phyloP scores from a whole-genome alignment of 1,140 invertebrate genomes.

The Caenorhabditis brenneri region DNA sequence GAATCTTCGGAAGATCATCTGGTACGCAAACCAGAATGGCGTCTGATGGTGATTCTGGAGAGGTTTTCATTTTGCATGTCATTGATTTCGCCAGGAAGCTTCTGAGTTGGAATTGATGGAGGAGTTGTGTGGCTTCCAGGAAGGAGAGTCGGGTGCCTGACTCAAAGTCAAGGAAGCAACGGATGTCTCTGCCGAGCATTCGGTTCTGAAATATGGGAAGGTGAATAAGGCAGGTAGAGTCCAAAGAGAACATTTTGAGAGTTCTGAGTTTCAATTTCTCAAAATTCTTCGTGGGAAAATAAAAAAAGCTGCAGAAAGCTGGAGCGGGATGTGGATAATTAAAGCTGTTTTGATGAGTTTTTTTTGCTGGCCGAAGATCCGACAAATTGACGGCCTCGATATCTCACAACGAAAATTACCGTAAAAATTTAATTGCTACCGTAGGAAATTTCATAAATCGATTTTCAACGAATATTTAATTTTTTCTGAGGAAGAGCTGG shows the following conservation, averaged over 20 bases:
- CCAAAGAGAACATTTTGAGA: not conserved
- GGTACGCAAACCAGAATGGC: not conserved
- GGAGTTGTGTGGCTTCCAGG: not conserved
- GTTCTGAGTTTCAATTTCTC: too few species aligned
- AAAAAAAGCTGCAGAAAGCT: too few species aligned
- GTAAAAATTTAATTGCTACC: too few species aligned
- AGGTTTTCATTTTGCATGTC: not conserved
- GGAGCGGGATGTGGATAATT: too few species aligned
- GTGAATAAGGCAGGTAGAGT: not conserved
- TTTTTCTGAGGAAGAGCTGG: too few species aligned
- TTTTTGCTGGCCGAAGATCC: too few species aligned
- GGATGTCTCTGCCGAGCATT: slow-evolving; percentile 14
- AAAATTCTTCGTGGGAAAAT: too few species aligned
- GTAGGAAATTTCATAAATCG: too few species aligned
- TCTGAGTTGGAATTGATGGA: not conserved
- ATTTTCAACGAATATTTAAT: too few species aligned
- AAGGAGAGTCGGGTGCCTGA: not conserved
- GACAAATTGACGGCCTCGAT: too few species aligned
- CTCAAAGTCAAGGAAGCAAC: not conserved
- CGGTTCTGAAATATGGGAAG: not conserved
- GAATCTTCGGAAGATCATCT: not conserved
- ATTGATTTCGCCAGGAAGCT: not conserved
- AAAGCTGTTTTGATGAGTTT: too few species aligned
- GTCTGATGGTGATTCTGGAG: not conserved
- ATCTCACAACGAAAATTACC: too few species aligned